Conservation (phyloP, 2,113 vertebrate species). For the Nycticorax nycticorax region DNA sequence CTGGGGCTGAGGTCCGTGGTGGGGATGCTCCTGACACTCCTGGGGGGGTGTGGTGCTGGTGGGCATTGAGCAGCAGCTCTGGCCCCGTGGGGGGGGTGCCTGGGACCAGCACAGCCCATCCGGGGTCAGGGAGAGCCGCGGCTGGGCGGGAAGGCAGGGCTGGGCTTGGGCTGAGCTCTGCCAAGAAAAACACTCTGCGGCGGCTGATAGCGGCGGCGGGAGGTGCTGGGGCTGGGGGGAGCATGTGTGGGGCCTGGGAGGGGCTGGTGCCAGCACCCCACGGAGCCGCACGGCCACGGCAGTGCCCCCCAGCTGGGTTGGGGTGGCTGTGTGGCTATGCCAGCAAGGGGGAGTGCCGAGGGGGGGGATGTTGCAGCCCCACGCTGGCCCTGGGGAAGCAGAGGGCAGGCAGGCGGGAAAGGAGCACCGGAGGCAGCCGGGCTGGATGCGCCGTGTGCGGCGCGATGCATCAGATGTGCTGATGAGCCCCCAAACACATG, state of each 20-base stretch:
- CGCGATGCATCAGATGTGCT: fast-evolving
- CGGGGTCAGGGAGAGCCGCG: background rate
- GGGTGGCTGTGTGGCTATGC: background rate
- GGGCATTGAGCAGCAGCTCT: background rate
- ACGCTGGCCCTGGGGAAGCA: background rate
- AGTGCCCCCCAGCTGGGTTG: too few relatives aligned
- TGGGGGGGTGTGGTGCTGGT: fast-evolving
- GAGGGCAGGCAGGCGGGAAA: background rate
- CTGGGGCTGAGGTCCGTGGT: background rate
- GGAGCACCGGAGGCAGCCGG: background rate
- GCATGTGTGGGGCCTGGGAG: background rate
- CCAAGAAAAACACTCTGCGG: background rate
- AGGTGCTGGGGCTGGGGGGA: background rate
- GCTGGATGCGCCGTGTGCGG: background rate
- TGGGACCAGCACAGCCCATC: background rate
- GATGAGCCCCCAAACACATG: fast-evolving
- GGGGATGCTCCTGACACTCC: background rate
- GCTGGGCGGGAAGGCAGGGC: background rate
- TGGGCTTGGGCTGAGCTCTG: background rate
- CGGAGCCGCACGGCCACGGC: background rate
- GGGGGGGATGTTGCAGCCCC: background rate
- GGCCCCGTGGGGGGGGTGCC: too few relatives aligned
- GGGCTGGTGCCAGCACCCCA: fast-evolving
- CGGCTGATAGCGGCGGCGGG: background rate
- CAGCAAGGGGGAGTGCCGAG: fast-evolving